Evolutionary conservation across 2,888 invertebrate species (phyloP).

Genomic region (Girardia tigrina): DNA sequence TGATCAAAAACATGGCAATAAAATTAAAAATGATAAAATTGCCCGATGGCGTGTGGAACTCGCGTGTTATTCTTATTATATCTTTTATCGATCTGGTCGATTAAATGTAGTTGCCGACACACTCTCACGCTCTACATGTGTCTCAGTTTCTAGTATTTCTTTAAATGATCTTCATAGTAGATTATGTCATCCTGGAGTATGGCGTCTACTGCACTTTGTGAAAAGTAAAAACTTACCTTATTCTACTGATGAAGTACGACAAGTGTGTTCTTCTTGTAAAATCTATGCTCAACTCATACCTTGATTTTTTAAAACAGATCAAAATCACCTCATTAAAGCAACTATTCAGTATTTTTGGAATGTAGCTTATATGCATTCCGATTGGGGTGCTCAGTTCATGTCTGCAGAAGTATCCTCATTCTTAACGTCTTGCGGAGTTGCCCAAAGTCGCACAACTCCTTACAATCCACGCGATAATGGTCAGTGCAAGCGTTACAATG

Average conservation of each 20-base stretch:
- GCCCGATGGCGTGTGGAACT: slow-evolving; percentile 30
- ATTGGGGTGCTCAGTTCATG: too few species aligned
- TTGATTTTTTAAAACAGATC: slow-evolving; percentile 29
- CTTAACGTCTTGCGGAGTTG: too few species aligned
- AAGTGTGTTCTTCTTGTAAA: slow-evolving; percentile 24
- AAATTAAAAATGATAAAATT: slow-evolving; percentile 34
- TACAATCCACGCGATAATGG: too few species aligned
- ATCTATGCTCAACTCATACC: slow-evolving; percentile 36
- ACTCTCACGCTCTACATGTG: too few species aligned
- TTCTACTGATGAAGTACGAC: slow-evolving; percentile 35
- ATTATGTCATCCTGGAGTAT: slow-evolving; percentile 38
- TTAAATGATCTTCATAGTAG: slow-evolving; percentile 36
- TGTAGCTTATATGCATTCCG: too few species aligned
- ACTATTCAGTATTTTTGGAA: too few species aligned
- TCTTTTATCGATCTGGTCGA: slow-evolving; percentile 31
- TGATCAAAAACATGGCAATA: too few species aligned
- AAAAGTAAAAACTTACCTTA: slow-evolving; percentile 37
- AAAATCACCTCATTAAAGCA: slow-evolving; percentile 37
- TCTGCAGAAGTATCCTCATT: too few species aligned
- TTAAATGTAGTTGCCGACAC: slow-evolving; percentile 30
- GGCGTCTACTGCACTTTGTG: slow-evolving; percentile 37
- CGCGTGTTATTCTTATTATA: slow-evolving; percentile 27
- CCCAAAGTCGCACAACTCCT: too few species aligned
- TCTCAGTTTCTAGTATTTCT: slow-evolving; percentile 14
- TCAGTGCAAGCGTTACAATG: slow-evolving; percentile 29